Conservation (phyloP, 1,140 invertebrate genomes). For the Drosophila takahashii region DNA sequence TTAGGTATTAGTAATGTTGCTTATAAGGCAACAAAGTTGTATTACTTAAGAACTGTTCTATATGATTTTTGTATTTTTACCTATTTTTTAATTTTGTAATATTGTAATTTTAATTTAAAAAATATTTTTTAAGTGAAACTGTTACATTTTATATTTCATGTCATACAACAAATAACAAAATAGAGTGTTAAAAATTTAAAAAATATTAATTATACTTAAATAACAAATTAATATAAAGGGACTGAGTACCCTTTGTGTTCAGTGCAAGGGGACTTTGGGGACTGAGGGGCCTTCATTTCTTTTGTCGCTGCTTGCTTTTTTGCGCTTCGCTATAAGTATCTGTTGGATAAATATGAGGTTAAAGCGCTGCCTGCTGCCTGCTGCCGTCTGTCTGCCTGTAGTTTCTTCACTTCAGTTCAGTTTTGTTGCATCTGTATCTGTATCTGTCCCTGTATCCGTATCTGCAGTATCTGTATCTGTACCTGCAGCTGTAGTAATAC, state of each 20-base stretch:
- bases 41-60: too few relatives aligned
- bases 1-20: neutral
- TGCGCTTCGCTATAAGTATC: slow-evolving; percentile 75
- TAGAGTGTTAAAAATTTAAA: neutral
- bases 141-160: neutral
- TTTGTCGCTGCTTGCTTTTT: slow-evolving; percentile 64
- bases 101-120: too few relatives aligned
- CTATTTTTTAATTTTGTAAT: too few relatives aligned
- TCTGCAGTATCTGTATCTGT: slow-evolving; percentile 24
- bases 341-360: slow-evolving; percentile 85
- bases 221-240: neutral
- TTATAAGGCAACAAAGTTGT: too few relatives aligned
- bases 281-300: slow-evolving; percentile 51
- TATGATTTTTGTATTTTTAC: too few relatives aligned
- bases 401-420: slow-evolving; percentile 49
- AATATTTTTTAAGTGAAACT: neutral
- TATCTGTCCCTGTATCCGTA: slow-evolving; percentile 35
- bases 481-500: slow-evolving; percentile 41
- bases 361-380: slow-evolving; percentile 82
- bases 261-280: slow-evolving; percentile 9
- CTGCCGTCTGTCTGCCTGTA: slow-evolving; percentile 52
- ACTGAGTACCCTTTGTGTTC: neutral
- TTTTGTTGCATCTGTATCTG: slow-evolving; percentile 35
- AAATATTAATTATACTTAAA: neutral
- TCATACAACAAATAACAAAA: neutral